Base-by-base conservation (phyloP, 2,888 invertebrate species). In the Helleia helle region DNA sequence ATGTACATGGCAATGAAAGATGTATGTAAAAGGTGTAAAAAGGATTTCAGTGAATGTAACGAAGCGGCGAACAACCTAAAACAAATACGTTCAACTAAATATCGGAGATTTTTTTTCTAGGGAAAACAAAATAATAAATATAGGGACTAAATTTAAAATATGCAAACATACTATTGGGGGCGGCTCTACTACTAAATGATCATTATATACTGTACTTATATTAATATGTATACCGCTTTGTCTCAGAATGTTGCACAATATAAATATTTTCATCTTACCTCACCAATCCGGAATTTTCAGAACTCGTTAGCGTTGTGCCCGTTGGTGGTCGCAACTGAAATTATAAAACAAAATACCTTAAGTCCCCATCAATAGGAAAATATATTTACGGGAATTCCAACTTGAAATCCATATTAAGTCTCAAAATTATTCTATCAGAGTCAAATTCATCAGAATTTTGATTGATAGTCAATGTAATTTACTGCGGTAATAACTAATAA, bases 271-370 rank as follows among this genome's bases (percentile, higher is more conserved):
- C 24, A 36, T 17, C 50, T 75, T 77, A 84, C 84, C 84, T 84
- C 76, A 84, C 84, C 80, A 84, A 77, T 71, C 84, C 84, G 71
- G 84, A 83, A 74, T 81, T 83, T 65, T 84, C 84, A 72, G 84
- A 83, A 77, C 73, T 81, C 65, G 81, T 71, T 70, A 84, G 64
- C 62, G 76, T 67, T 55, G 80, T 68, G 57, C 72, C 70, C 71
- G 77, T 79, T 49, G 81, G 80, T 52, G 83, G 81, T 72, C 84
- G 83, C 62, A 84, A 76, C 84, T 83, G 76, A 47, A 83, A 80
- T 13, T 29, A 22, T 4, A 14, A 41, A 29, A 11, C 9, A 5
- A 1, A 7, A 34, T 26, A 15, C n/a, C 3, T 27, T 27, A 26
- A 8, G 24, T 22, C 3, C 5, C 7, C 9, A 25, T 13, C 9